Conservation (phyloP, 2,797 vertebrate species). For the Masticophis lateralis region DNA sequence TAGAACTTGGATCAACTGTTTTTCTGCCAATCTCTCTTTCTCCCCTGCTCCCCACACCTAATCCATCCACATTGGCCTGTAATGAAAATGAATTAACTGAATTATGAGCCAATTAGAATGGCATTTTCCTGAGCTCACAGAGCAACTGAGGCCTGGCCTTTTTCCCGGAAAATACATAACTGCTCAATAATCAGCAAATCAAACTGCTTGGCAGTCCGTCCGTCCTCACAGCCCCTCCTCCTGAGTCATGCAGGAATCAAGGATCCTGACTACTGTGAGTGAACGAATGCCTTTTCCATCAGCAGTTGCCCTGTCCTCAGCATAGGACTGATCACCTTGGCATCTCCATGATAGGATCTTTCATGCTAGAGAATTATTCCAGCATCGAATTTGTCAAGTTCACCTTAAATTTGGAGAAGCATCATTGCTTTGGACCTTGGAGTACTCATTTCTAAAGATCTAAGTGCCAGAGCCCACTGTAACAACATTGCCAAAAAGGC, state of each 20-base stretch:
- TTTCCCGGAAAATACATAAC: not conserved
- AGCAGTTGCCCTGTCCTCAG: not conserved
- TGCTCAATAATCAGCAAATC: not conserved
- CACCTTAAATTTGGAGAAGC: not conserved
- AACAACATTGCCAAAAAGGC: no score
- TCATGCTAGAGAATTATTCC: not conserved
- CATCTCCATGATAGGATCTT: not conserved
- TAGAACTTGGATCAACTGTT: not conserved
- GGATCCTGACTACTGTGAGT: no score
- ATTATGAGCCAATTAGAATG: not conserved
- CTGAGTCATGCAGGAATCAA: not conserved
- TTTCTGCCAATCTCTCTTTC: not conserved
- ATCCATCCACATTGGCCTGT: not conserved
- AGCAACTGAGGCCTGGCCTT: not conserved
- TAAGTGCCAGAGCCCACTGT: no score
- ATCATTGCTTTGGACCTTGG: not conserved
- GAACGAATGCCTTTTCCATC: not conserved
- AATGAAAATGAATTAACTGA: not conserved
- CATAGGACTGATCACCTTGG: not conserved
- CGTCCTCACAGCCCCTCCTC: not conserved
- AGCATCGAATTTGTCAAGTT: not conserved
- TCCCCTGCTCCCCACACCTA: no score
- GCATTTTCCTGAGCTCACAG: not conserved
- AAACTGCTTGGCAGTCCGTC: not conserved
- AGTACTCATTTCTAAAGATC: no score